A percentile compares a stretch with the other conserved stretches of the same genome.
phyloP scores from a whole-genome alignment of 1,140 invertebrate genomes.

The Drosophila simulans region DNA sequence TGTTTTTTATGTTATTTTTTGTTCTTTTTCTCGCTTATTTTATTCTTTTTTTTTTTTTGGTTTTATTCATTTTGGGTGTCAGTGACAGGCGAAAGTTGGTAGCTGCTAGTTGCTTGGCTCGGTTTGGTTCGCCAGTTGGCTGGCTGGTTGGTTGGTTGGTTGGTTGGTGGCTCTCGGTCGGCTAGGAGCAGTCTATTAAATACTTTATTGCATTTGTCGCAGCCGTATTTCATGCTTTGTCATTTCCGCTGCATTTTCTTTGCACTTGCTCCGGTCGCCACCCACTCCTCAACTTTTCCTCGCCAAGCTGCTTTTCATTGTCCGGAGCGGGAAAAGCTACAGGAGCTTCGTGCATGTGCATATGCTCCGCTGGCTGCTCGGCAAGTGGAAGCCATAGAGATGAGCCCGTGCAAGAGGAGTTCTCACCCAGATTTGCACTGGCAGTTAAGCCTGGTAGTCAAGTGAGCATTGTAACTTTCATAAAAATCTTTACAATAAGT shows the following conservation, averaged over 20 bases:
- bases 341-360: conserved; percentile 29
- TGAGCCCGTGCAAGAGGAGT: conserved; percentile 2
- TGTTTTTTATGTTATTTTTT: conserved; percentile 38
- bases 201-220: conserved; percentile 84
- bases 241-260: conserved; percentile 82
- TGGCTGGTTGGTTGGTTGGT: conserved; percentile 15
- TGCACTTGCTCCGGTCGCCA: conserved; percentile 49
- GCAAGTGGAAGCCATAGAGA: conserved; percentile 15
- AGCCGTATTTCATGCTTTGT: conserved; percentile 83
- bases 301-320: conserved; percentile 59
- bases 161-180: conserved; percentile 23
- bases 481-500: too few species aligned
- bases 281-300: conserved; percentile 11
- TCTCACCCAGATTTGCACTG: too few species aligned
- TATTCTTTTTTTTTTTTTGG: conserved; percentile 7
- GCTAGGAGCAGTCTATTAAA: conserved; percentile 82
- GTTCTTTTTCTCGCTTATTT: too few species aligned
- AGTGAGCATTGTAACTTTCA: too few species aligned
- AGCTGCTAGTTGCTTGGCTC: conserved; percentile 43
- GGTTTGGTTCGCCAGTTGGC: conserved; percentile 15
- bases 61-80: conserved; percentile 65
- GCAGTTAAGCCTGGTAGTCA: too few species aligned
- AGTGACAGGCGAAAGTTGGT: conserved; percentile 65
- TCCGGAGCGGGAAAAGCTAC: conserved; percentile 36
- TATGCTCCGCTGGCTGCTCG: conserved; percentile 26